Evolutionary conservation across 2,888 invertebrate species (phyloP).

Genomic region (Meteorus cinctellus): DNA sequence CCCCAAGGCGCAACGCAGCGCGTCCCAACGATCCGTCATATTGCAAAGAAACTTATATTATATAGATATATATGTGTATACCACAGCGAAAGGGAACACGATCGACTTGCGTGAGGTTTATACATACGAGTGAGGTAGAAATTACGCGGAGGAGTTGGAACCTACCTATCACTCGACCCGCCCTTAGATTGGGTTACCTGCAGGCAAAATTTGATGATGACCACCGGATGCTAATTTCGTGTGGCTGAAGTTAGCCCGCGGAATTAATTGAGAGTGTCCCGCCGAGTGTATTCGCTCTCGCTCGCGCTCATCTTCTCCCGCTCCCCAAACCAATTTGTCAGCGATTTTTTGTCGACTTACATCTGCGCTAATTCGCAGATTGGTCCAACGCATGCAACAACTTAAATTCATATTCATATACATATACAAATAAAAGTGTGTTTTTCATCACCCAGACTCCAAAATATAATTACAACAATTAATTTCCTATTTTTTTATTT

Average conservation of each 20-base stretch:
- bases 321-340: constrained; percentile 58
- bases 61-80: too few species aligned
- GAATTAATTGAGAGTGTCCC: constrained; percentile 57
- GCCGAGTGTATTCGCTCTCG: constrained; percentile 8
- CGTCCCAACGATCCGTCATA: constrained; percentile 35
- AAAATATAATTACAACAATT: constrained; percentile 17
- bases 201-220: constrained; percentile 53
- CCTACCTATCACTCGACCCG: constrained; percentile 28
- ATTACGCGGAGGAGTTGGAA: constrained; percentile 41
- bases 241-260: constrained; percentile 33
- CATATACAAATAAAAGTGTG: background rate
- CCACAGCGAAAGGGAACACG: background rate
- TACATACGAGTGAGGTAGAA: constrained; percentile 40
- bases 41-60: constrained; percentile 1
- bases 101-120: constrained; percentile 43
- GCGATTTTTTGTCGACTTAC: constrained; percentile 50
- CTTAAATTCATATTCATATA: constrained; percentile 30
- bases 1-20: constrained; percentile 17
- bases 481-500: background rate
- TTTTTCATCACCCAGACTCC: background rate
- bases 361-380: constrained; percentile 48
- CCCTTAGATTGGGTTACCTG: constrained; percentile 50
- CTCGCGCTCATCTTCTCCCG: constrained; percentile 3
- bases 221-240: constrained; percentile 54
- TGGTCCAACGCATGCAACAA: constrained; percentile 46